Evolutionary conservation across 2,113 vertebrate genomes (phyloP).

Genomic region (Dermatemys mawii): DNA sequence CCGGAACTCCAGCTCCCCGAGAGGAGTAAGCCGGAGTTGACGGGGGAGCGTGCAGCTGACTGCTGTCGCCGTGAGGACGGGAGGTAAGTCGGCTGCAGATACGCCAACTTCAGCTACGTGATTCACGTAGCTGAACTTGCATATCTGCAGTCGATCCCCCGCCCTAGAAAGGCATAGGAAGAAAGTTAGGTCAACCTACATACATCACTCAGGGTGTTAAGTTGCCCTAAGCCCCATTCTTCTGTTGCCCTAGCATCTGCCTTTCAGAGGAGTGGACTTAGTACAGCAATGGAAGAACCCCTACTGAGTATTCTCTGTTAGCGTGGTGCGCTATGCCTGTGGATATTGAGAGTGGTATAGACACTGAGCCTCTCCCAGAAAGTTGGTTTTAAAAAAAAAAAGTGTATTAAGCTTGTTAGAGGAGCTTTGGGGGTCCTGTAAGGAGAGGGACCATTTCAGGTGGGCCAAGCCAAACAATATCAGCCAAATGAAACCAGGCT

Average conservation of each 20-base stretch:
- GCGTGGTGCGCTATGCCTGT: neutral
- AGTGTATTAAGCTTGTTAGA: neutral
- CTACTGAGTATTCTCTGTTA: neutral
- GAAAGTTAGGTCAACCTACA: neutral
- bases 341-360: neutral
- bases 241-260: neutral
- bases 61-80: too few species aligned
- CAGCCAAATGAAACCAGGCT: too few species aligned
- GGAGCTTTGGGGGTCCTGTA: neutral
- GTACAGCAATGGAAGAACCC: neutral
- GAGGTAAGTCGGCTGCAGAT: too few species aligned
- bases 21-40: too few species aligned
- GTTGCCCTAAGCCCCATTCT: neutral
- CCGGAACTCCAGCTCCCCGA: too few species aligned
- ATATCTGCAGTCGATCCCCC: too few species aligned
- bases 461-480: too few species aligned
- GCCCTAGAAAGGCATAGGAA: too few species aligned
- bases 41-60: too few species aligned
- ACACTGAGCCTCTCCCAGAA: too few species aligned
- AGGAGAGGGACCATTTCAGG: neutral
- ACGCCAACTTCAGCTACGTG: too few species aligned
- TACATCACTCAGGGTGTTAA: neutral
- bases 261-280: neutral
- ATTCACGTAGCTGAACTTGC: too few species aligned
- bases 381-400: neutral